Base-by-base conservation (phyloP, 53 echinoderm and acorn worm species). In the Astropecten irregularis region DNA sequence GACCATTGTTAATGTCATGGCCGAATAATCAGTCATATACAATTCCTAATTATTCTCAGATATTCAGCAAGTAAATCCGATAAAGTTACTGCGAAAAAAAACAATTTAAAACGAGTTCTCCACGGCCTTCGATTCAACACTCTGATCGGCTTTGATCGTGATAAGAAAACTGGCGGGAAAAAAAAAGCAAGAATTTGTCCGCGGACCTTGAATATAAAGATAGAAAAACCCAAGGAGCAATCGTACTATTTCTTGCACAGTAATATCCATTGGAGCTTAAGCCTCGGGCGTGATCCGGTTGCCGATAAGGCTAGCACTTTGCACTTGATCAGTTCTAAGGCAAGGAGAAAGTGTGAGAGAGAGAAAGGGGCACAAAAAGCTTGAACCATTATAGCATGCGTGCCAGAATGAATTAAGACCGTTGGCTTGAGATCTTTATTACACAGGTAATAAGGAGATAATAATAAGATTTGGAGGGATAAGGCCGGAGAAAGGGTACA, bases 211-310 rank as follows among this genome's bases (percentile, higher is more conserved):
- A n/a, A n/a, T n/a, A n/a, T n/a, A n/a, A n/a, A n/a, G n/a, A n/a
- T n/a, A n/a, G n/a, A n/a, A n/a, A n/a, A n/a, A n/a, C n/a, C n/a
- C n/a, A n/a, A n/a, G n/a, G 36, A 71, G 71, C 32, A 19, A 51
- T 20, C 52, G 74, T 40, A 74, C 74, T 74, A 74, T 74, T 74
- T 74, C 37, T n/a, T 18, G 39, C 57, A 15, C 74, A 28, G 36
- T 57, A 57, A 23, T 57, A 74, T 57, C 74, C 74, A 54, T 21
- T 38, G 23, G 21, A 7, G 4, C 21, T 48, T n/a, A n/a, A n/a
- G 66, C 66, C 66, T 38, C 23, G 42, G 55, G 36, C 23, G 32
- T 51, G 74, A 74, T 74, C 53, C 28, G 27, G 37, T 74, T 38
- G 39, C 56, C 51, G 74, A 74, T 74, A 74, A 36, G 23, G 42